phyloP scores from a whole-genome alignment of 2,888 invertebrate species.

The Tholera decimalis region DNA sequence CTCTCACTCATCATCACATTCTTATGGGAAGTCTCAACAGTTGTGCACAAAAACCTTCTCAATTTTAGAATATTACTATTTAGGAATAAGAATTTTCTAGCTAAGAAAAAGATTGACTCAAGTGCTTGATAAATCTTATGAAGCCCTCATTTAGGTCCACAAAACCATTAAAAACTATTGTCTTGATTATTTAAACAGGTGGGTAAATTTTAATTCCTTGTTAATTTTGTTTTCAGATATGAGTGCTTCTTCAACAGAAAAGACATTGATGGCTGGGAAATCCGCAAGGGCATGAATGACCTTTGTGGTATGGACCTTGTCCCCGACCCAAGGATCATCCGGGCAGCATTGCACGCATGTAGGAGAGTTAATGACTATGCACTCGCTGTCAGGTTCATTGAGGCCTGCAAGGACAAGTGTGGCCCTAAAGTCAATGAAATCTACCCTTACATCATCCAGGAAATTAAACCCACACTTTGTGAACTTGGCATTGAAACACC shows the following conservation, averaged over 20 bases:
- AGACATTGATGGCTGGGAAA: slow-evolving; percentile 98
- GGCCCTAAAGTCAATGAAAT: slow-evolving; percentile 94
- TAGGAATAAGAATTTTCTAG: neutral
- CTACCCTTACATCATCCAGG: slow-evolving; percentile 97
- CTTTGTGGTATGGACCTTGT: slow-evolving; percentile 97
- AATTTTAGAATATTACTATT: neutral
- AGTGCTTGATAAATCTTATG: neutral
- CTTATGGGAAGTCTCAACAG: too few relatives aligned
- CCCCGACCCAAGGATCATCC: slow-evolving; percentile 97
- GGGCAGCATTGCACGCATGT: slow-evolving; percentile 97
- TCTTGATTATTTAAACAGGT: neutral
- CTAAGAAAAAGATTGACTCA: neutral
- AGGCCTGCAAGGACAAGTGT: slow-evolving; percentile 97
- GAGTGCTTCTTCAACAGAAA: slow-evolving; percentile 96
- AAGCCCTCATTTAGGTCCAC: neutral
- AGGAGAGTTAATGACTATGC: slow-evolving; percentile 98
- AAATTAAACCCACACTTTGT: slow-evolving; percentile 97
- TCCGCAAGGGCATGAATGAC: slow-evolving; percentile 97
- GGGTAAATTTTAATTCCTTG: neutral
- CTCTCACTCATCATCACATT: too few relatives aligned
- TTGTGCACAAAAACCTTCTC: too few relatives aligned
- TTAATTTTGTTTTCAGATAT: slow-evolving; percentile 90
- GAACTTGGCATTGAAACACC: slow-evolving; percentile 98
- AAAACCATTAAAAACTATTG: neutral
- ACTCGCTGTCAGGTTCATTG: slow-evolving; percentile 97